Evolutionary conservation across 2,888 invertebrate genomes (phyloP).

Genomic region (Cataglyphis livida): DNA sequence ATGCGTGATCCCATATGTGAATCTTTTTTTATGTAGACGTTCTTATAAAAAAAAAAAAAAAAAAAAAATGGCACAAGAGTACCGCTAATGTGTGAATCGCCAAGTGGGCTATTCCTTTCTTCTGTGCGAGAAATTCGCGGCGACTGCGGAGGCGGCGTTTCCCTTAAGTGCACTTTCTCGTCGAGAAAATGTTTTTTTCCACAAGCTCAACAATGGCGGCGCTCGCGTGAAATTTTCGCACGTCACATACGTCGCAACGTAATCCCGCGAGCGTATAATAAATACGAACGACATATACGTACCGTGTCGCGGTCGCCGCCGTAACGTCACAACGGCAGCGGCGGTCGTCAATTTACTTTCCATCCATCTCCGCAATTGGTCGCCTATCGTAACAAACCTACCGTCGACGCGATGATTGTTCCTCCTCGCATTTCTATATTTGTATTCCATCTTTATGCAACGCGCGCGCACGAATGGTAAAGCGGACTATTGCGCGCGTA

Average conservation of each 20-base stretch:
- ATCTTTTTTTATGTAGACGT: background rate
- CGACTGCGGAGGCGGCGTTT: background rate
- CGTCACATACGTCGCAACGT: background rate
- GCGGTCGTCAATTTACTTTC: constrained; percentile 29
- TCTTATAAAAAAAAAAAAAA: background rate
- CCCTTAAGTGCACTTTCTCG: constrained; percentile 11
- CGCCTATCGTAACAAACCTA: constrained; percentile 38
- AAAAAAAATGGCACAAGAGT: background rate
- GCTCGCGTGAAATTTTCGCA: constrained; percentile 33
- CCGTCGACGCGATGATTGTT: constrained; percentile 1
- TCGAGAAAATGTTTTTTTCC: constrained; percentile 6
- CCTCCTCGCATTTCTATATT: constrained; percentile 15
- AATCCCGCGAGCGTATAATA: background rate
- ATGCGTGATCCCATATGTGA: background rate
- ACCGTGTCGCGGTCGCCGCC: background rate
- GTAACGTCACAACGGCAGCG: background rate
- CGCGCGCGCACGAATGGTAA: background rate
- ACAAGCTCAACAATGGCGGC: constrained; percentile 12
- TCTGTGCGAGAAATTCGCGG: constrained; percentile 4
- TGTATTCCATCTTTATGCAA: constrained; percentile 35
- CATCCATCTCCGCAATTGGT: constrained; percentile 38
- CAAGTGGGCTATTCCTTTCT: constrained; percentile 4
- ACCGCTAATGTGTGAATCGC: background rate
- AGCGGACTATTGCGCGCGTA: constrained; percentile 20
- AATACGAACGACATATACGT: background rate